A percentile compares a stretch with the other conserved stretches of the same genome.
These are phyloP conservation scores for Fopius arisanus DNA, from an alignment of 1,140 invertebrate genomes.

Conservation along the genomic window DNA sequence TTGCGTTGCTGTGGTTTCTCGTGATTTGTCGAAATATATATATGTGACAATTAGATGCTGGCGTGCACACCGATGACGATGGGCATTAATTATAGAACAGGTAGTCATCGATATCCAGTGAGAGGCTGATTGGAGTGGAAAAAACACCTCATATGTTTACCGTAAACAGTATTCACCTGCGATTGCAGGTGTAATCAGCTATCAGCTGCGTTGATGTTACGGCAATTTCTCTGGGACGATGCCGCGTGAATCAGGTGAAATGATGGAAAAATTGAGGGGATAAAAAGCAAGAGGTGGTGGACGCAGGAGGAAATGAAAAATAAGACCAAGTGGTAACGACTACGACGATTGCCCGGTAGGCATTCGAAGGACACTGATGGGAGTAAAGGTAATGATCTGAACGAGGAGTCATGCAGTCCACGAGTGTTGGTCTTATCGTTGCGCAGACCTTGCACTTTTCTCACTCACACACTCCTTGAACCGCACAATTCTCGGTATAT, in stretches of 20 bases:
- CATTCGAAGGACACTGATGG: constrained; percentile 14
- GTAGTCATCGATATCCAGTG: constrained; percentile 1
- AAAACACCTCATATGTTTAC: neutral
- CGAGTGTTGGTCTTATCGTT: constrained; percentile 8
- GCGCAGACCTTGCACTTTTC: neutral
- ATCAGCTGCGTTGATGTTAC: neutral
- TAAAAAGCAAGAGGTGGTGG: neutral
- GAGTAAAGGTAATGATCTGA: constrained; percentile 9
- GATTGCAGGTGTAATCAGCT: neutral
- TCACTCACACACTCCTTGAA: neutral
- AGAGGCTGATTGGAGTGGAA: neutral
- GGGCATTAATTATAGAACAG: neutral
- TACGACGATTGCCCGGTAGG: constrained; percentile 3
- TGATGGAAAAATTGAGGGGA: neutral
- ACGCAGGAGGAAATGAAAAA: neutral
- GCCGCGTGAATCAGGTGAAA: neutral
- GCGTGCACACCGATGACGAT: too few relatives aligned
- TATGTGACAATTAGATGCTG: neutral
- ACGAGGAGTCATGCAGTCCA: constrained; percentile 6
- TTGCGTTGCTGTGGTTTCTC: neutral
- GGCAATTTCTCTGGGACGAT: neutral
- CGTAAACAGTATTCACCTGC: constrained; percentile 12
- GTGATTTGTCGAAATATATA: neutral
- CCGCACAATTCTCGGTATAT: neutral
- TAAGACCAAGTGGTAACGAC: constrained; percentile 12